A percentile compares a stretch with the other conserved stretches of the same genome.
These are phyloP conservation scores for Wiebesia pumilae DNA, from an alignment of 1,140 invertebrate species.

Conservation along the genomic window DNA sequence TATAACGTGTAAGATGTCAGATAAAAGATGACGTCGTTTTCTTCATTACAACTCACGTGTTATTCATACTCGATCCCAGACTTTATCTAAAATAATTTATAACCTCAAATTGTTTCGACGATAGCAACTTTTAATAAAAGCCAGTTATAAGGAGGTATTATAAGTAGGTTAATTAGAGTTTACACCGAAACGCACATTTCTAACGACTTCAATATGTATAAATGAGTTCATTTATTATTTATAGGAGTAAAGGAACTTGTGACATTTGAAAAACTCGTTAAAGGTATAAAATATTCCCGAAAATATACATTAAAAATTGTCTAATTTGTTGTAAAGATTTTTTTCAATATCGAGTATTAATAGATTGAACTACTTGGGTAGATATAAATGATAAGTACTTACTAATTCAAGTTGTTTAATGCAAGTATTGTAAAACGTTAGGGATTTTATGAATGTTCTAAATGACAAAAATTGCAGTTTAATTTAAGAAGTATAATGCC, in stretches of 20 bases:
- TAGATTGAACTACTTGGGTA: slow-evolving; percentile 21
- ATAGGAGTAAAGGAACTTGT: slow-evolving; percentile 1
- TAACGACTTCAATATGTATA: slow-evolving; percentile 31
- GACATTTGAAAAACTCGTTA: slow-evolving; percentile 36
- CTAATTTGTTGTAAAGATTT: slow-evolving; percentile 3
- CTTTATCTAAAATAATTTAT: slow-evolving; percentile 36
- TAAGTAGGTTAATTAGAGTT: slow-evolving; percentile 39
- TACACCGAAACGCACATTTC: slow-evolving; percentile 50
- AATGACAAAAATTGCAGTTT: slow-evolving; percentile 47
- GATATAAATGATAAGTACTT: slow-evolving; percentile 13
- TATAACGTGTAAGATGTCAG: slow-evolving; percentile 18
- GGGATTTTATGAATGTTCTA: slow-evolving; percentile 40
- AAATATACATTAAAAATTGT: neutral
- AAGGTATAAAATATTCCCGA: neutral
- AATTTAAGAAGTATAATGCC: slow-evolving; percentile 54
- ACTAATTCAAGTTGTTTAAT: slow-evolving; percentile 27
- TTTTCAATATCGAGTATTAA: neutral
- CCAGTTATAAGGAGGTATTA: slow-evolving; percentile 45
- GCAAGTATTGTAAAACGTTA: slow-evolving; percentile 5
- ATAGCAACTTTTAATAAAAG: slow-evolving; percentile 42
- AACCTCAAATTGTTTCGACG: slow-evolving; percentile 28
- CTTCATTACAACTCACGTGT: slow-evolving; percentile 32
- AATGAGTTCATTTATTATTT: slow-evolving; percentile 30
- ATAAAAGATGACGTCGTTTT: slow-evolving; percentile 26
- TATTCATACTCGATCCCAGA: slow-evolving; percentile 28